Percentiles rank a stretch among this genome's conserved stretches.
phyloP scores from a whole-genome alignment of 2,113 vertebrate genomes.

The Grammomys dolichurus region DNA sequence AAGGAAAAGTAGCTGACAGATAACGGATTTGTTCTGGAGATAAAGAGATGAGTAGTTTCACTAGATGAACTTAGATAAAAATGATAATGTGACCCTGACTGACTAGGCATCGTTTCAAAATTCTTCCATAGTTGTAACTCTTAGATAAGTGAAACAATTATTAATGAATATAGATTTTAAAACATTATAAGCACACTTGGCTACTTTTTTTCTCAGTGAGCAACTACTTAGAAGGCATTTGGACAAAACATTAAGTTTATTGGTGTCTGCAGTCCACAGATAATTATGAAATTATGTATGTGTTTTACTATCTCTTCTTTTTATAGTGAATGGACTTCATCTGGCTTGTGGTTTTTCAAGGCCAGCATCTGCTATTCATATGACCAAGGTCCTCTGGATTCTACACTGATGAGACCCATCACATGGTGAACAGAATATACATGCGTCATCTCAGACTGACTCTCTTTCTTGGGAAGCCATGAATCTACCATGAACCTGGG shows the following conservation, averaged over 20 bases:
- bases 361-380: too few relatives aligned
- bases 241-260: neutral
- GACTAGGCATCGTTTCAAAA: conserved; percentile 8
- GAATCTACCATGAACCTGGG: neutral
- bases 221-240: neutral
- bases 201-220: neutral
- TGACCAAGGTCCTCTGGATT: neutral
- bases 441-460: neutral
- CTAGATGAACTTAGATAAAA: conserved; percentile 44
- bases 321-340: neutral
- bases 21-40: neutral
- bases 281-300: conserved; percentile 19
- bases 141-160: neutral
- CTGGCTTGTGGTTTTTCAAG: neutral
- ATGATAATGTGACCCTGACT: neutral
- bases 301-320: neutral
- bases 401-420: too few relatives aligned
- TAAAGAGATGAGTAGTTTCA: neutral
- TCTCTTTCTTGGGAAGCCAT: neutral
- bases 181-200: neutral
- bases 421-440: neutral
- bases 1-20: neutral
- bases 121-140: neutral
- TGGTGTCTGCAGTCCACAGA: neutral
- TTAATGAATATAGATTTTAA: neutral